Base-by-base conservation (phyloP, 2,797 vertebrate species). In the Furcifer pardalis region DNA sequence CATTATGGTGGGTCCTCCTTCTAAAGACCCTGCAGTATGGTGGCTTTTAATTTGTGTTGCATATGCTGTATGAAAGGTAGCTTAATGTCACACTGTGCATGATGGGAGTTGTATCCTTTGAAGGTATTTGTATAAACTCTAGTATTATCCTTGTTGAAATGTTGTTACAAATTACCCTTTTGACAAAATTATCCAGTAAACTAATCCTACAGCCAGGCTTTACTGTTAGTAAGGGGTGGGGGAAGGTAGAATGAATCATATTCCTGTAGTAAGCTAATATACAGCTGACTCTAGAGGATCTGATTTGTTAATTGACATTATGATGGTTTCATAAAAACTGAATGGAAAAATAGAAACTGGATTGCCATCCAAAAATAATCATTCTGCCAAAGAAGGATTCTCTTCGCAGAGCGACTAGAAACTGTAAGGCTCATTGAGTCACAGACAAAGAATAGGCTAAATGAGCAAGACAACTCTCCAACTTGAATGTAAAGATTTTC, bases 161-260 rank as follows among this genome's bases (percentile, higher is more conserved):
- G 15, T 35, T 68, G 19, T 56, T 68, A 46, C 30, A 83, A 71
- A n/a, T 52, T 10, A 23, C 56, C 32, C 25, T 30, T 65, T 40
- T 79, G 69, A 35, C 46, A 74, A 40, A 10, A 32, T 27, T 49
- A 27, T 79, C 40, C 12, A 15, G 12, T 40, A 66, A 80, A 42
- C 27, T 56, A 12, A 17, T 80, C 44, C 62, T 56, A 66, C 78
- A 83, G 74, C 66, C 1, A 65, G n/a, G 71, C 77, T 90, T 88
- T 77, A 71, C 52, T 71, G 52, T 56, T 84, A 79, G 66, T 72
- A 66, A 52, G 1, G 49, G 7, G 10, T 56, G 4, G 21, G 37
- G 56, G 44, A 40, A 7, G 68, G 13, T n/a, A 71, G 52, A 77
- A 23, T 40, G 27, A 76, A 35, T 56, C 63, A 69, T 37, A 69